Percentiles rank a stretch among this genome's conserved stretches.
phyloP scores from a whole-genome alignment of 2,888 invertebrate genomes.

The Cremastinae sp. region DNA sequence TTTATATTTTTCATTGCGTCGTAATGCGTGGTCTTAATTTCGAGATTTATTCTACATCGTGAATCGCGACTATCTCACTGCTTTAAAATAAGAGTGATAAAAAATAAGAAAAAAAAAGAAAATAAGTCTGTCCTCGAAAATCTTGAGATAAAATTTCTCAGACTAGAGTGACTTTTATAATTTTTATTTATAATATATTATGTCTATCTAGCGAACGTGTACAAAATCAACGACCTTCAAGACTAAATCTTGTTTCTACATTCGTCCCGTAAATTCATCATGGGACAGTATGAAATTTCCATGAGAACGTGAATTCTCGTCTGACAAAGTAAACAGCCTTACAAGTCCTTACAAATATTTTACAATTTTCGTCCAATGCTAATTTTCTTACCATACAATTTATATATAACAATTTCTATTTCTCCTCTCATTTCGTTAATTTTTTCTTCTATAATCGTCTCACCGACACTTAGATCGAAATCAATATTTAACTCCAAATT shows the following conservation, averaged over 20 bases:
- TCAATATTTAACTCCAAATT: conserved; percentile 29
- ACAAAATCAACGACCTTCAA: not conserved
- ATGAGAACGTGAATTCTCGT: conserved; percentile 14
- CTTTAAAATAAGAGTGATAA: not conserved
- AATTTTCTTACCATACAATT: conserved; percentile 15
- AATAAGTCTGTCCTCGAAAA: too few relatives aligned
- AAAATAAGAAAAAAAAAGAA: not conserved
- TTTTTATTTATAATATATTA: too few relatives aligned
- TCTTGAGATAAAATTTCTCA: too few relatives aligned
- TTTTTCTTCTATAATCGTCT: too few relatives aligned
- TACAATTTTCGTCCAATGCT: conserved; percentile 46
- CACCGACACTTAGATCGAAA: too few relatives aligned
- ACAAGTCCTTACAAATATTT: conserved; percentile 57
- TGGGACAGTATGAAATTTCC: conserved; percentile 21
- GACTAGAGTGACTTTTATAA: too few relatives aligned
- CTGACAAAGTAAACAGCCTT: conserved; percentile 58
- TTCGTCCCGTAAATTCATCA: conserved; percentile 11
- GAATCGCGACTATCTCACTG: conserved; percentile 2
- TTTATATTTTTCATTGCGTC: conserved; percentile 4
- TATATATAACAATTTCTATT: conserved; percentile 35
- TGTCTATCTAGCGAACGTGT: too few relatives aligned
- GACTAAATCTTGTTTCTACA: conserved; percentile 8
- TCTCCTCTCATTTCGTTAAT: not conserved
- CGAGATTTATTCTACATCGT: conserved; percentile 4
- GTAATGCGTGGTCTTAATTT: conserved; percentile 6